Percentiles rank a stretch among this genome's conserved stretches.
Conservation (phyloP, 2,113 vertebrate species). For the Colinus virginianus region DNA sequence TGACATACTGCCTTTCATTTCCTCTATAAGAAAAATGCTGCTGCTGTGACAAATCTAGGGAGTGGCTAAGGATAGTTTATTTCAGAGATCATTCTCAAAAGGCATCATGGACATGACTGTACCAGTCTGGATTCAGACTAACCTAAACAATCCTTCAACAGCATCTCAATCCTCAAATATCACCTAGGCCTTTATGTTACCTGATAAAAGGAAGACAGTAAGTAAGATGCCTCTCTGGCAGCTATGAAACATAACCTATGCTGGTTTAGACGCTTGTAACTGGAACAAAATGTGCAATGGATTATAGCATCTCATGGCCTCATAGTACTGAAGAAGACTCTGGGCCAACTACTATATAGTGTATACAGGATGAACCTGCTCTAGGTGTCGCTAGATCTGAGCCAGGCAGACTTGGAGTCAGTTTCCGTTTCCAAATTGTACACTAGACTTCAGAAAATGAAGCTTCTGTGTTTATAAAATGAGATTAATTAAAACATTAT, state of each 20-base stretch:
- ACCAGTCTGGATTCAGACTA: not conserved
- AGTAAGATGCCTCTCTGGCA: not conserved
- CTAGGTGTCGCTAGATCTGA: not conserved
- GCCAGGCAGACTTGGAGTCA: not conserved
- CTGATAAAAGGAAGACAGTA: not conserved
- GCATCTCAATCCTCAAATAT: not conserved
- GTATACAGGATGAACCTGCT: not conserved
- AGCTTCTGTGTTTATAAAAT: not conserved
- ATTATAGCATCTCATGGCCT: not conserved
- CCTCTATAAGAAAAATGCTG: not conserved
- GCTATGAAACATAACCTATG: not conserved
- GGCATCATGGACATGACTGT: not conserved
- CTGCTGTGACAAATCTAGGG: not conserved
- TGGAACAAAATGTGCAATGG: not conserved
- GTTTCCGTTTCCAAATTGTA: not conserved
- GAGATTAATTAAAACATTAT: not conserved
- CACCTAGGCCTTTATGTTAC: rapidly evolving
- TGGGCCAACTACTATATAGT: not conserved
- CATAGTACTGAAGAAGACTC: not conserved
- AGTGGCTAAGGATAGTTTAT: not conserved
- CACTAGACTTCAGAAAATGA: not conserved
- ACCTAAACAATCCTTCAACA: not conserved
- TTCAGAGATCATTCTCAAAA: not conserved
- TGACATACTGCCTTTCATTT: not conserved
- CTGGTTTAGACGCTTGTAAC: not conserved